Conservation (phyloP, 2,888 invertebrate species). For the Patella caerulea region DNA sequence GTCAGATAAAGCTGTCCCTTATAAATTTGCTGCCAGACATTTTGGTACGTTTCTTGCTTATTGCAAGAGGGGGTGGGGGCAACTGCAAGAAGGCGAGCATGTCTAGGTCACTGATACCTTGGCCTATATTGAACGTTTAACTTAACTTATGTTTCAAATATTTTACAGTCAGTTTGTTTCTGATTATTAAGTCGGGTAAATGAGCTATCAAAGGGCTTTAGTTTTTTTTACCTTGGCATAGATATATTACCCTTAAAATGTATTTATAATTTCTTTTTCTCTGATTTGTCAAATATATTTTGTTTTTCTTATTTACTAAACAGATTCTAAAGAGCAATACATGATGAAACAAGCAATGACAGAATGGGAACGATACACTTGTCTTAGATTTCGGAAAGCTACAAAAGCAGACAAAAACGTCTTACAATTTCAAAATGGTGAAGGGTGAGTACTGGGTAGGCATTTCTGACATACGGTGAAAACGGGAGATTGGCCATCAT, state of each 20-base stretch:
- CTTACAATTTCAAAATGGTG: constrained; percentile 60
- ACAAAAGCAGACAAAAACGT: constrained; percentile 45
- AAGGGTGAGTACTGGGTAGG: constrained; percentile 51
- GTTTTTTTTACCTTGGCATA: no score
- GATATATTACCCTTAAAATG: no score
- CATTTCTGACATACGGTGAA: no score
- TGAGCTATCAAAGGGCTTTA: no score
- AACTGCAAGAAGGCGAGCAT: background rate
- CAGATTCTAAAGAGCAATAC: constrained; percentile 56
- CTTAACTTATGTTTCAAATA: no score
- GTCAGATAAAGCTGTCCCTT: constrained; percentile 53
- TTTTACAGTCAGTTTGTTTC: no score
- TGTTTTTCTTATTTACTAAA: background rate
- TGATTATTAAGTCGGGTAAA: no score
- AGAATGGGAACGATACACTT: constrained; percentile 67
- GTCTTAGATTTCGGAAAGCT: constrained; percentile 53
- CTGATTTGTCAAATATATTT: background rate
- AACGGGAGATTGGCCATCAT: no score
- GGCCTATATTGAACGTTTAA: no score
- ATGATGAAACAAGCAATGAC: constrained; percentile 61
- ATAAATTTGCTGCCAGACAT: constrained; percentile 51
- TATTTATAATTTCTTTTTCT: no score
- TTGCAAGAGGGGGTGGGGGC: background rate
- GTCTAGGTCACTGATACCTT: background rate
- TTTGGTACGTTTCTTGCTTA: constrained; percentile 51